Conservation (phyloP, 2,888 invertebrate species). For the Chrysolina haemoptera region DNA sequence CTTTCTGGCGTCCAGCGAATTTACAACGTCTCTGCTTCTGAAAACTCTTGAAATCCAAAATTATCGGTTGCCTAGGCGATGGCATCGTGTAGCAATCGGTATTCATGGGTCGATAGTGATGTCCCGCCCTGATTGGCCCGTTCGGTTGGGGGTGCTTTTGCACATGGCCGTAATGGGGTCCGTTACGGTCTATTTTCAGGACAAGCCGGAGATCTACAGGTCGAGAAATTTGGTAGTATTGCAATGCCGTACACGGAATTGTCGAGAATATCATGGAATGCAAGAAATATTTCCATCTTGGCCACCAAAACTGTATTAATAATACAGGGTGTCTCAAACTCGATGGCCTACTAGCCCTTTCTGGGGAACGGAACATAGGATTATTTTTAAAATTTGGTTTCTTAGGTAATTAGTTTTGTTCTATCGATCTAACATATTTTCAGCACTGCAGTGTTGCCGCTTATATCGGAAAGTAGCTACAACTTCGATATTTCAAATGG, state of each 20-base stretch:
- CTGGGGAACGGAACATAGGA: too few species aligned
- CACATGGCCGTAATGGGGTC: conserved; percentile 8
- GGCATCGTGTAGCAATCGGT: conserved; percentile 50
- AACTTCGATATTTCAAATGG: too few species aligned
- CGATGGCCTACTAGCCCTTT: too few species aligned
- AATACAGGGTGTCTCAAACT: too few species aligned
- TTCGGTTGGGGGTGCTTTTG: conserved; percentile 44
- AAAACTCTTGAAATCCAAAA: not conserved
- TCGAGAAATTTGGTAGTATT: not conserved
- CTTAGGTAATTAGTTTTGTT: too few species aligned
- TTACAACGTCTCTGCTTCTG: not conserved
- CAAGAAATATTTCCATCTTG: too few species aligned
- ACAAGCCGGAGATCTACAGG: not conserved
- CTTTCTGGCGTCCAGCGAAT: not conserved
- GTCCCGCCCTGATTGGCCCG: conserved; percentile 62
- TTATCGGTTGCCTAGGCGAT: conserved; percentile 60
- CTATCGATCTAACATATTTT: too few species aligned
- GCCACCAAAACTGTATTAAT: too few species aligned
- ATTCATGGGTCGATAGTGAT: conserved; percentile 61
- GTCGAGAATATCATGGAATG: too few species aligned
- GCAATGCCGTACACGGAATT: not conserved
- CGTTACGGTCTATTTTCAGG: not conserved
- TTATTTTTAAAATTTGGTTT: too few species aligned
- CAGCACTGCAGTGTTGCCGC: too few species aligned
- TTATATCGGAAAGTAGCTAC: too few species aligned